phyloP scores from a whole-genome alignment of 92 coral and sea anemone species.

The Anthopleura xanthogrammica region DNA sequence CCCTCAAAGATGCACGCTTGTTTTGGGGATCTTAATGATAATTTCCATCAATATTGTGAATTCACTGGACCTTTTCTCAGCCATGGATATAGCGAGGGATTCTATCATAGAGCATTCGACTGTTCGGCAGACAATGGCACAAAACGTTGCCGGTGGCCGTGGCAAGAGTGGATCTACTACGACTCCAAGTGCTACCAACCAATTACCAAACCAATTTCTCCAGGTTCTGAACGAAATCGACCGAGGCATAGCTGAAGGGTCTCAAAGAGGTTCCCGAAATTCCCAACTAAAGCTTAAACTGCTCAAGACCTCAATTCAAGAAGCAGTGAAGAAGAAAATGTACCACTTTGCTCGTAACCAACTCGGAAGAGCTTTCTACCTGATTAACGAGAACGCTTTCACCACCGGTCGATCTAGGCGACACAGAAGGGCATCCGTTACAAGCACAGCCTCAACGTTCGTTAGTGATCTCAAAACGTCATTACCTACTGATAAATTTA shows the following conservation, averaged over 20 bases:
- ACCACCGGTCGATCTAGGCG: conserved; percentile 16
- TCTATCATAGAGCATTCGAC: not conserved
- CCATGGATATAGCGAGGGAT: not conserved
- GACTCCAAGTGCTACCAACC: conserved; percentile 28
- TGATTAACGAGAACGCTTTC: conserved; percentile 2
- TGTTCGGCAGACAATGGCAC: not conserved
- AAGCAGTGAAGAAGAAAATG: conserved; percentile 37
- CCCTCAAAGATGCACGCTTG: not conserved
- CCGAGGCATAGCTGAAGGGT: conserved; percentile 60
- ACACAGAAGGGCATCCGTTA: conserved; percentile 44
- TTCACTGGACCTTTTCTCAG: not conserved
- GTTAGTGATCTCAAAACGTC: conserved; percentile 45
- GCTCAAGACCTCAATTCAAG: conserved; percentile 2
- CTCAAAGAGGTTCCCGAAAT: not conserved
- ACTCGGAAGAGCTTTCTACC: conserved; percentile 50
- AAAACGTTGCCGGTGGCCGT: not conserved
- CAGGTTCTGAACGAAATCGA: conserved; percentile 74
- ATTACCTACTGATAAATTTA: conserved; percentile 47
- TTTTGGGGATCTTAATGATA: not conserved
- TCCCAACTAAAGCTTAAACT: not conserved
- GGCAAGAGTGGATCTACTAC: not conserved
- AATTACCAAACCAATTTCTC: conserved; percentile 62
- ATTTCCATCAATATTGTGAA: not conserved
- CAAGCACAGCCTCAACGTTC: conserved; percentile 41
- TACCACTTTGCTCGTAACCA: conserved; percentile 48